Evolutionary conservation across 2,797 vertebrate genomes (phyloP).

Genomic region (Peromyscus aztecus): DNA sequence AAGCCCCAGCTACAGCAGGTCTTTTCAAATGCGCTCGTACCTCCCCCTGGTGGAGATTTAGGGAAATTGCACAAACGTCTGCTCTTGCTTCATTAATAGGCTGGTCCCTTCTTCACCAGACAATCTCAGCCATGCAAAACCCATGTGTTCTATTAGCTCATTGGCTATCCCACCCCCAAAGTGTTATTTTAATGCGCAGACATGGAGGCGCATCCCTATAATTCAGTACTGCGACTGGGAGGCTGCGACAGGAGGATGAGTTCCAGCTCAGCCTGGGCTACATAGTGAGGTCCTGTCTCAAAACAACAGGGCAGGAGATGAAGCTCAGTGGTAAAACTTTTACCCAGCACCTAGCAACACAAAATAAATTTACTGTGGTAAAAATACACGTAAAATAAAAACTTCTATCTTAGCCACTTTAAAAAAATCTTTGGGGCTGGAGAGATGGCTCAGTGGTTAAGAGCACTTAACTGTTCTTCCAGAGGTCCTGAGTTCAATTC

Average conservation of each 20-base stretch:
- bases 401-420: neutral
- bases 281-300: neutral
- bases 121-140: neutral
- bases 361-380: neutral
- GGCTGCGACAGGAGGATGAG: neutral
- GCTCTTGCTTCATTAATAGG: neutral
- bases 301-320: neutral
- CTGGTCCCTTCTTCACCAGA: neutral
- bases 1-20: neutral
- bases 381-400: neutral
- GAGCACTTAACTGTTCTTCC: too few relatives aligned
- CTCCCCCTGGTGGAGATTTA: neutral
- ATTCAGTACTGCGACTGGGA: neutral
- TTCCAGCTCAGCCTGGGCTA: neutral
- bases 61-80: neutral
- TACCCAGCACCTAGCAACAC: neutral
- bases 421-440: neutral
- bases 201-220: neutral
- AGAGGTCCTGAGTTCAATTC: too few relatives aligned
- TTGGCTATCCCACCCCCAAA: neutral
- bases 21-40: neutral
- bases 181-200: neutral
- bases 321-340: neutral
- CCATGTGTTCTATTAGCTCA: neutral
- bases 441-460: too few relatives aligned